A percentile compares a stretch with the other conserved stretches of the same genome.
Evolutionary conservation across 2,113 vertebrate species (phyloP).

Genomic region (Thalassoma bifasciatum): DNA sequence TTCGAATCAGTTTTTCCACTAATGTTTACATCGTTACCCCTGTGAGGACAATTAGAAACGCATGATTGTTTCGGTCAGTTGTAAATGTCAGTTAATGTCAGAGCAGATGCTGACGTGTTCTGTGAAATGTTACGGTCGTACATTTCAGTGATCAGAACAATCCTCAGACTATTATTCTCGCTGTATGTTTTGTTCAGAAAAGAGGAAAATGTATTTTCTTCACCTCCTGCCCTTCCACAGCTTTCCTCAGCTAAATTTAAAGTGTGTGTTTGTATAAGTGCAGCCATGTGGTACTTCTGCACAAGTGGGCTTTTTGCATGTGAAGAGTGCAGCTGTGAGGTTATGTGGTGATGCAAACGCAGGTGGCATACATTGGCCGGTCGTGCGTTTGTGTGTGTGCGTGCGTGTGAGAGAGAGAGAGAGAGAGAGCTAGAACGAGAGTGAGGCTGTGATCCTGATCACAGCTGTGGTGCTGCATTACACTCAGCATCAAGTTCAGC

Average conservation of each 20-base stretch:
- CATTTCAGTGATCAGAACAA: no score
- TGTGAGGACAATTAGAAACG: no score
- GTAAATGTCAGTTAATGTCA: no score
- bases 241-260: conserved; percentile 36
- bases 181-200: no score
- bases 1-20: no score
- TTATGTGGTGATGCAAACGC: conserved; percentile 21
- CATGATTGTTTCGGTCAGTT: no score
- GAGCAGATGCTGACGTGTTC: no score
- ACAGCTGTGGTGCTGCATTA: conserved; percentile 47
- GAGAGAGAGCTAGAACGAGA: background rate
- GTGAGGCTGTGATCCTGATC: conserved; percentile 11
- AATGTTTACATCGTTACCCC: no score
- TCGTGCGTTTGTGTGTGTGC: background rate
- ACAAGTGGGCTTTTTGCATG: background rate
- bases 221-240: conserved; percentile 30
- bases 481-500: conserved; percentile 39
- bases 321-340: conserved; percentile 34
- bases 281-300: background rate
- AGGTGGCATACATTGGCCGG: conserved; percentile 42
- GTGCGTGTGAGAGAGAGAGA: no score
- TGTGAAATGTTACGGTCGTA: no score
- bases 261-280: background rate
- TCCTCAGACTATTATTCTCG: no score
- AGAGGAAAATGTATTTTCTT: conserved; percentile 7